Evolutionary conservation across 2,113 vertebrate genomes (phyloP).

Genomic region (Chroicocephalus ridibundus): DNA sequence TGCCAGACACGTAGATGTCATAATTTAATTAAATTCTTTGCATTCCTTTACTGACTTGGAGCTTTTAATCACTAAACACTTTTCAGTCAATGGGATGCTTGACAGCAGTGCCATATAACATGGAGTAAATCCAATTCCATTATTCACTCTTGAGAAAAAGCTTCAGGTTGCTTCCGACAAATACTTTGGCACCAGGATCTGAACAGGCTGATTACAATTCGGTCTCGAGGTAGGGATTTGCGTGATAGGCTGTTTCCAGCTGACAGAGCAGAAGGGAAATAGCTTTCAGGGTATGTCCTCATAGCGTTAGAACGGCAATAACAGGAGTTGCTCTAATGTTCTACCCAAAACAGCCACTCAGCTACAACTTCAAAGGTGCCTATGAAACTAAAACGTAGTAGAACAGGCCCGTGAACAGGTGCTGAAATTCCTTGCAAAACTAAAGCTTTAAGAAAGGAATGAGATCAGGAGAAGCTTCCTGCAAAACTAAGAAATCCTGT

Average conservation of each 20-base stretch:
- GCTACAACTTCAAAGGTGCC: background rate
- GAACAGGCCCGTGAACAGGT: background rate
- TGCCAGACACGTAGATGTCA: background rate
- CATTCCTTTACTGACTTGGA: background rate
- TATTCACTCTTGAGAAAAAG: background rate
- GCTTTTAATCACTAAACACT: background rate
- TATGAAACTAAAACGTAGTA: background rate
- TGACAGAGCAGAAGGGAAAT: background rate
- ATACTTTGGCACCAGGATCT: background rate
- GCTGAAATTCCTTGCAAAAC: background rate
- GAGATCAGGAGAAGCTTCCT: background rate
- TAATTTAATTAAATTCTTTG: background rate
- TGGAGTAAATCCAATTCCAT: background rate
- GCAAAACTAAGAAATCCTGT: background rate
- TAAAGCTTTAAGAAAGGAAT: background rate
- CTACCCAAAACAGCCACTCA: background rate
- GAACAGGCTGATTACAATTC: background rate
- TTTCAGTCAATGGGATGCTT: background rate
- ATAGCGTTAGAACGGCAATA: background rate
- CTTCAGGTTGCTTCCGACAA: background rate
- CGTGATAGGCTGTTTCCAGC: background rate
- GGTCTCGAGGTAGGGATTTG: background rate
- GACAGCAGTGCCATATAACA: background rate
- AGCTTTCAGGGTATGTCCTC: background rate
- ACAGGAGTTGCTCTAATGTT: background rate